A percentile compares a stretch with the other conserved stretches of the same genome.
phyloP scores from a whole-genome alignment of 2,888 invertebrate genomes.

The Amorpha juglandis region DNA sequence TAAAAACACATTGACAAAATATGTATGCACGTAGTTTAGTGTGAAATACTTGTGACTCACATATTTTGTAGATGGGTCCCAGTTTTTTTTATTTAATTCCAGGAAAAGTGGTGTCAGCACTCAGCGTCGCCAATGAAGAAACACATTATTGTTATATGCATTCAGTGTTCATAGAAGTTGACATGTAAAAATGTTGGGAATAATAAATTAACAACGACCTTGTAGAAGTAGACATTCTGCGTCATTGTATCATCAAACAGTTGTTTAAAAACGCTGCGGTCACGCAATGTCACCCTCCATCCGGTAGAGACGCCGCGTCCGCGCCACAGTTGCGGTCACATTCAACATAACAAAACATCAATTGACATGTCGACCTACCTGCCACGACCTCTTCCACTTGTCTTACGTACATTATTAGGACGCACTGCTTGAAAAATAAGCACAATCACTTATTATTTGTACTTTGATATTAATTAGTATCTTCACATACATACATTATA shows the following conservation, averaged over 20 bases:
- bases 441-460: conserved; percentile 6
- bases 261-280: conserved; percentile 73
- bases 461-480: not conserved
- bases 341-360: conserved; percentile 65
- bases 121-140: conserved; percentile 1
- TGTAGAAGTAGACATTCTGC: conserved; percentile 64
- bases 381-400: conserved; percentile 53
- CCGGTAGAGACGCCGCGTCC: conserved; percentile 67
- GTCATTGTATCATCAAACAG: conserved; percentile 70
- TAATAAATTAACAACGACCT: conserved; percentile 59
- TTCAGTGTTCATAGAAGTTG: conserved; percentile 31
- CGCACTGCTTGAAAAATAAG: conserved; percentile 13
- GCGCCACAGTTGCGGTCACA: conserved; percentile 58
- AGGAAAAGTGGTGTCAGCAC: conserved; percentile 4
- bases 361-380: conserved; percentile 65
- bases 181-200: conserved; percentile 37
- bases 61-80: conserved; percentile 1
- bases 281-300: conserved; percentile 78
- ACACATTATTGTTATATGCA: conserved; percentile 13
- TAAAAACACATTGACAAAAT: not conserved
- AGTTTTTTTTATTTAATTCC: conserved; percentile 15
- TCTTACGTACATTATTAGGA: conserved; percentile 35
- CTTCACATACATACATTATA: no score
- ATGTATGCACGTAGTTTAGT: not conserved
- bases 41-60: conserved; percentile 7